Conservation (phyloP, 1,140 invertebrate genomes). For the Ceratosolen fusciceps region DNA sequence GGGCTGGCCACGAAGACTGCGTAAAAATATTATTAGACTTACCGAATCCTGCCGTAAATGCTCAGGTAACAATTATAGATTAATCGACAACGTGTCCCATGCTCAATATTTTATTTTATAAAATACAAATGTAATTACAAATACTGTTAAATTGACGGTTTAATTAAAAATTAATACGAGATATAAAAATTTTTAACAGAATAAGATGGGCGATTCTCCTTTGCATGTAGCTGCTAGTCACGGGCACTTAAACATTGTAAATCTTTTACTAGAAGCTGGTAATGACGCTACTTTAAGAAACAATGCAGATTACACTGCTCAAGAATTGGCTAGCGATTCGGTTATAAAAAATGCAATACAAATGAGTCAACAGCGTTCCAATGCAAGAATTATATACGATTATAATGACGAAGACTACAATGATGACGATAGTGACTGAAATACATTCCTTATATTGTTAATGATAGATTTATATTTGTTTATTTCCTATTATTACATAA, state of each 20-base stretch:
- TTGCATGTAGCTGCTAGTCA: slow-evolving; percentile 74
- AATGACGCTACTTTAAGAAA: slow-evolving; percentile 74
- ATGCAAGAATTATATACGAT: slow-evolving; percentile 46
- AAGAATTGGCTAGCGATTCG: slow-evolving; percentile 72
- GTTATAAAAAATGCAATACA: slow-evolving; percentile 67
- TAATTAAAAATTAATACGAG: slow-evolving; percentile 30
- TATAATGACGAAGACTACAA: slow-evolving; percentile 65
- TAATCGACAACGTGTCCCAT: neutral
- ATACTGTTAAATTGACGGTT: neutral
- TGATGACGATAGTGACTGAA: slow-evolving; percentile 66
- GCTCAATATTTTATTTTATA: too few species aligned
- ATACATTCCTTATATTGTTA: slow-evolving; percentile 40
- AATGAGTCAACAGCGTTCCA: slow-evolving; percentile 54
- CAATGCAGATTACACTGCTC: slow-evolving; percentile 72
- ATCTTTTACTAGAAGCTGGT: slow-evolving; percentile 75
- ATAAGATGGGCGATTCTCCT: slow-evolving; percentile 78
- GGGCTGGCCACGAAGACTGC: slow-evolving; percentile 75
- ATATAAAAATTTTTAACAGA: slow-evolving; percentile 60
- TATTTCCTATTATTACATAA: slow-evolving; percentile 34
- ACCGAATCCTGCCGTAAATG: slow-evolving; percentile 69
- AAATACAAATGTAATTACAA: too few species aligned
- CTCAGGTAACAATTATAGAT: slow-evolving; percentile 67
- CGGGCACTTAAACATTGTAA: slow-evolving; percentile 75
- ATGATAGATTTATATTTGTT: slow-evolving; percentile 47
- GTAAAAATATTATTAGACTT: slow-evolving; percentile 69